Conservation (phyloP, 1,140 invertebrate species). For the Panulirus ornatus region DNA sequence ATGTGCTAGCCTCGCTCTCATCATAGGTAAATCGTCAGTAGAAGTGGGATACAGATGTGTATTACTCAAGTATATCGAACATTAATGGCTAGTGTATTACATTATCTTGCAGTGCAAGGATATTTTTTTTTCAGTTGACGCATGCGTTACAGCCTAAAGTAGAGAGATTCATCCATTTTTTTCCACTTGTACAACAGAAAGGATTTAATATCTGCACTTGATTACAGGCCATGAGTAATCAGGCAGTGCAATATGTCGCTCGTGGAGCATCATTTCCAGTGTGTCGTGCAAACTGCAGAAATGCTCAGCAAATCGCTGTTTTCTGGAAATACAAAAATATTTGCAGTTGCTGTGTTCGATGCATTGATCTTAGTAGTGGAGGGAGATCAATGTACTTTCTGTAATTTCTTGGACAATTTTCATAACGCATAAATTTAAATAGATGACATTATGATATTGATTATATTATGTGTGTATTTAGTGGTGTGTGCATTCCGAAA, state of each 20-base stretch:
- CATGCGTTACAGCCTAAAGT: conserved; percentile 54
- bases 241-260: neutral
- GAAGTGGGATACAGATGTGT: too few relatives aligned
- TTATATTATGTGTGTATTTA: neutral
- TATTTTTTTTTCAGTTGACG: conserved; percentile 6
- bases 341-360: conserved; percentile 23
- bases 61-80: neutral
- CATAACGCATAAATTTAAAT: neutral
- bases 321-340: conserved; percentile 40
- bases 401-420: neutral
- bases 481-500: too few relatives aligned
- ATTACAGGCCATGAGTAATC: neutral
- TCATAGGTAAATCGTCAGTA: neutral
- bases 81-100: neutral
- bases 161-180: conserved; percentile 38
- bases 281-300: neutral
- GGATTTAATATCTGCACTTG: neutral
- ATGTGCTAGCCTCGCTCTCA: neutral
- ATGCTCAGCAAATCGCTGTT: neutral
- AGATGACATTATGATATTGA: neutral
- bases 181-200: conserved; percentile 10
- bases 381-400: neutral
- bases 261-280: neutral
- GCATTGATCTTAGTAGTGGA: neutral
- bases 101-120: too few relatives aligned